These are phyloP conservation scores for Malacoctenus gilli DNA, from an alignment of 2,797 vertebrate genomes.

Conservation along the genomic window DNA sequence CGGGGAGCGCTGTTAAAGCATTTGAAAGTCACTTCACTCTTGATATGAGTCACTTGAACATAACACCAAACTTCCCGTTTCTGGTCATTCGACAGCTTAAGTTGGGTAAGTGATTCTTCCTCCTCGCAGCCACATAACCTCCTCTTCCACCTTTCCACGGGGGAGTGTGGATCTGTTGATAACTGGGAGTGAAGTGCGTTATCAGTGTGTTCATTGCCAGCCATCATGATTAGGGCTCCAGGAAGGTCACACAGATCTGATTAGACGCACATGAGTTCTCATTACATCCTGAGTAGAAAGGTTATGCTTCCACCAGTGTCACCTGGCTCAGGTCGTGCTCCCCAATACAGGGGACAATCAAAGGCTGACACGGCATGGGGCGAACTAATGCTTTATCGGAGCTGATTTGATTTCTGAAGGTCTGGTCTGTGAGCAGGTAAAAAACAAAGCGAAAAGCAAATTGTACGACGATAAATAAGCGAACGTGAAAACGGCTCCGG, in stretches of 20 bases:
- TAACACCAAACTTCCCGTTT: conserved; percentile 17
- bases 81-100: conserved; percentile 57
- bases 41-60: too few relatives aligned
- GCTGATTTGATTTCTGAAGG: conserved; percentile 56
- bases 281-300: conserved; percentile 69
- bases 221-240: conserved; percentile 75
- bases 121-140: conserved; percentile 24
- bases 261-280: conserved; percentile 79
- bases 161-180: conserved; percentile 72
- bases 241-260: conserved; percentile 80
- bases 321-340: conserved; percentile 53
- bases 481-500: conserved; percentile 37
- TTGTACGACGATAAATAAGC: conserved; percentile 38
- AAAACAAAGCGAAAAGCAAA: too few relatives aligned
- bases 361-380: conserved; percentile 6
- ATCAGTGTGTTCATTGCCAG: conserved; percentile 78
- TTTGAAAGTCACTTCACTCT: neutral
- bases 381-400: conserved; percentile 19
- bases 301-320: conserved; percentile 59
- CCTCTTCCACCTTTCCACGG: conserved; percentile 68
- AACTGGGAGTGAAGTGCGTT: conserved; percentile 81
- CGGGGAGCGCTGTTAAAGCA: conserved; percentile 25
- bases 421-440: conserved; percentile 41
- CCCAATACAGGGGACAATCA: conserved; percentile 21
- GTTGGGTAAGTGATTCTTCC: conserved; percentile 34